These are phyloP conservation scores for Liolophura sinensis DNA, from an alignment of 1,140 invertebrate species.

Conservation along the genomic window DNA sequence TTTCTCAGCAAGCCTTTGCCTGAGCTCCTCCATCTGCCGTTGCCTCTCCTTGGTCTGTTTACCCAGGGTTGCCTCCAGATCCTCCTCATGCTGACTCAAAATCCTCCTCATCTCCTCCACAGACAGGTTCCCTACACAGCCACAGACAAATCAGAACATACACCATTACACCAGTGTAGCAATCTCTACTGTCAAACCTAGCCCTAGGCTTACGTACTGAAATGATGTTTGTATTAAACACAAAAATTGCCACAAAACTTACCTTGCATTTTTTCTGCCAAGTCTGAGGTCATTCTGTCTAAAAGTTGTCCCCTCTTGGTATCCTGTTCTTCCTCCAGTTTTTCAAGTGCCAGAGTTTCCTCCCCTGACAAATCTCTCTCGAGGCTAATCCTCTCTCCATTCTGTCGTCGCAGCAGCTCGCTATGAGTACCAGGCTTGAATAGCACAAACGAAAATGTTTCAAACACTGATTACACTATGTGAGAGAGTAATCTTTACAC, in stretches of 20 bases:
- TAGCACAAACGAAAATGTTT: neutral
- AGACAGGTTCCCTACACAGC: constrained; percentile 38
- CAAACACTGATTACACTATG: too few species aligned
- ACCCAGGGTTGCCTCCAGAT: constrained; percentile 34
- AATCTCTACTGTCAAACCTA: neutral
- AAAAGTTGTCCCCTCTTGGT: constrained; percentile 28
- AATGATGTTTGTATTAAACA: too few species aligned
- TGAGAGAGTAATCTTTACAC: too few species aligned
- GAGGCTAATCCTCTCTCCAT: constrained; percentile 42
- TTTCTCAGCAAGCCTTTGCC: constrained; percentile 41
- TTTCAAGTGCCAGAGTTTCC: constrained; percentile 37
- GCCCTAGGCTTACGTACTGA: neutral
- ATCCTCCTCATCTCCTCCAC: constrained; percentile 48
- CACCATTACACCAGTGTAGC: neutral
- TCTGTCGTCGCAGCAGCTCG: constrained; percentile 48
- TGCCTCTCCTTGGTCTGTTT: constrained; percentile 31
- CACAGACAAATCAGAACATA: neutral
- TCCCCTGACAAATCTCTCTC: constrained; percentile 45
- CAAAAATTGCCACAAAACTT: too few species aligned
- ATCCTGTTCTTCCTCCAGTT: constrained; percentile 34
- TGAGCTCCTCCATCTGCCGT: constrained; percentile 35
- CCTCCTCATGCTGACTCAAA: constrained; percentile 38
- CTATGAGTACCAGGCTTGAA: constrained; percentile 20
- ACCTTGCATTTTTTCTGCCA: constrained; percentile 50
- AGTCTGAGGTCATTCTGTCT: constrained; percentile 29